Conservation (phyloP, 1,140 invertebrate genomes). For the Limonius californicus region DNA sequence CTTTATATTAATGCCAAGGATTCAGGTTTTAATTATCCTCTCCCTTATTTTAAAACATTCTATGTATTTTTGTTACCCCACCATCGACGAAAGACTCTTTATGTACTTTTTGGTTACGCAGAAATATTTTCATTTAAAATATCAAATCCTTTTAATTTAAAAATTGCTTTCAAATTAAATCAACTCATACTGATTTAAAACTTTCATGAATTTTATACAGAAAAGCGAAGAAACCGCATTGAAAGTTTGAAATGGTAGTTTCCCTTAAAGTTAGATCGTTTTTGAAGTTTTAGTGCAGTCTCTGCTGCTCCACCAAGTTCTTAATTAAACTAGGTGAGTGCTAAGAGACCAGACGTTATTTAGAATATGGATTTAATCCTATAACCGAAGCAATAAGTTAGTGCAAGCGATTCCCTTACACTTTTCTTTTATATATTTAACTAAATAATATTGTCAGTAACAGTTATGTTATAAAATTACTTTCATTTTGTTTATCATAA, state of each 20-base stretch:
- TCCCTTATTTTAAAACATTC: too few species aligned
- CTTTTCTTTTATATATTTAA: too few species aligned
- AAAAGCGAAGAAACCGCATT: neutral
- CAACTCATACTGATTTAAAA: neutral
- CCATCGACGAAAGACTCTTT: too few species aligned
- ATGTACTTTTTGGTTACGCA: too few species aligned
- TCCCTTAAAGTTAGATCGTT: slow-evolving; percentile 5
- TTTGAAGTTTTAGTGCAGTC: slow-evolving; percentile 24
- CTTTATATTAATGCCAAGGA: too few species aligned
- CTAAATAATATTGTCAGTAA: too few species aligned
- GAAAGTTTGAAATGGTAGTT: slow-evolving; percentile 7
- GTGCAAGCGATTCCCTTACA: neutral
- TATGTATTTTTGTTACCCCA: too few species aligned
- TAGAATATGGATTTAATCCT: neutral
- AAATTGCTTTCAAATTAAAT: neutral
- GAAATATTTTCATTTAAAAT: too few species aligned
- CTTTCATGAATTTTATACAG: neutral
- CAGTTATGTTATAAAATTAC: too few species aligned
- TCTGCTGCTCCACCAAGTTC: slow-evolving; percentile 1
- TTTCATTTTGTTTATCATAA: too few species aligned
- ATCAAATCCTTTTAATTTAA: too few species aligned
- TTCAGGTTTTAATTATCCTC: too few species aligned
- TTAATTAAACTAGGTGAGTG: slow-evolving; percentile 12
- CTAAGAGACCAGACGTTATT: slow-evolving; percentile 2
- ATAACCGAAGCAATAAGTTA: neutral